These are phyloP conservation scores for Timandra comae DNA, from an alignment of 2,888 invertebrate genomes.

Conservation along the genomic window DNA sequence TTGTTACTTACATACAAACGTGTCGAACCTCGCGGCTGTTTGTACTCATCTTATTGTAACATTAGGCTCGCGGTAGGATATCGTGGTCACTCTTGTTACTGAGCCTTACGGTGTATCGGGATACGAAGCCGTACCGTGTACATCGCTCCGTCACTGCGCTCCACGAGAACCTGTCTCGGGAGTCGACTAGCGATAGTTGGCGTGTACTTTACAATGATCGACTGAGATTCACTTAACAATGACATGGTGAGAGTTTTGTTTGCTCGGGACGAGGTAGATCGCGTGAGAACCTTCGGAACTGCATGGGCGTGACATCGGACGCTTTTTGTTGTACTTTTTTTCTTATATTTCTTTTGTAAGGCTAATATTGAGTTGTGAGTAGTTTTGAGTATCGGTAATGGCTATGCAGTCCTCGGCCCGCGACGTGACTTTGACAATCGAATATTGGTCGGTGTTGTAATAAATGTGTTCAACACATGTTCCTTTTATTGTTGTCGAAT, in stretches of 20 bases:
- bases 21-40: conserved; percentile 56
- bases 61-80: conserved; percentile 41
- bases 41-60: conserved; percentile 50
- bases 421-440: conserved; percentile 70
- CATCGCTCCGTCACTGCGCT: conserved; percentile 34
- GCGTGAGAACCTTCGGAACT: conserved; percentile 71
- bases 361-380: conserved; percentile 54
- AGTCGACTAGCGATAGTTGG: conserved; percentile 29
- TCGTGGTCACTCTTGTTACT: conserved; percentile 52
- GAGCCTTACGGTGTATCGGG: conserved; percentile 53
- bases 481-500: conserved; percentile 30
- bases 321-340: conserved; percentile 53
- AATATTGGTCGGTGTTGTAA: conserved; percentile 25
- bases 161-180: conserved; percentile 10
- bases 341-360: conserved; percentile 46
- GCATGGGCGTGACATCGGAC: conserved; percentile 73
- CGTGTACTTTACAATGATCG: conserved; percentile 36
- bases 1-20: conserved; percentile 60
- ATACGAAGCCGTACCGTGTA: conserved; percentile 15
- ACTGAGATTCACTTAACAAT: conserved; percentile 47
- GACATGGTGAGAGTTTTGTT: conserved; percentile 54
- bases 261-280: conserved; percentile 54
- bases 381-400: conserved; percentile 57
- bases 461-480: conserved; percentile 39
- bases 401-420: conserved; percentile 39